Evolutionary conservation across 2,888 invertebrate species (phyloP).

Genomic region (Embidobia sp.): DNA sequence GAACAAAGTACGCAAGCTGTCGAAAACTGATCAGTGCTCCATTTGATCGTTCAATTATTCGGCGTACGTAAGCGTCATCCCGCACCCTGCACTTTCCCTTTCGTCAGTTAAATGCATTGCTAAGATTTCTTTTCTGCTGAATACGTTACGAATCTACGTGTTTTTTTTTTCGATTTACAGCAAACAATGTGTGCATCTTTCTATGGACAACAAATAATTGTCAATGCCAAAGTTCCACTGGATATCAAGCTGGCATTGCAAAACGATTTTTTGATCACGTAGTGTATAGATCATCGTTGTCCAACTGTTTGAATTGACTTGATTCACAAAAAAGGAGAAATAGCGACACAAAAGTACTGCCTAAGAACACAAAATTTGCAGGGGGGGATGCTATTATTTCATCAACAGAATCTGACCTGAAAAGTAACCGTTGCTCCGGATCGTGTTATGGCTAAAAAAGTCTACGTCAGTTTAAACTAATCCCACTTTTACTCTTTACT

Average conservation of each 20-base stretch:
- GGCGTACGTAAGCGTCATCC: neutral
- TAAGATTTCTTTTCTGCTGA: slow-evolving; percentile 23
- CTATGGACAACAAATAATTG: slow-evolving; percentile 47
- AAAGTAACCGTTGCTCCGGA: slow-evolving; percentile 4
- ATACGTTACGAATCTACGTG: neutral
- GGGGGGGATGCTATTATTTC: slow-evolving; percentile 21
- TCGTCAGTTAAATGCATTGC: slow-evolving; percentile 31
- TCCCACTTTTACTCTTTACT: too few relatives aligned
- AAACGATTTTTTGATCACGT: slow-evolving; percentile 58
- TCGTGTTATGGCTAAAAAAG: neutral
- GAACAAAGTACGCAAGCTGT: slow-evolving; percentile 29
- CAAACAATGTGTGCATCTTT: slow-evolving; percentile 32
- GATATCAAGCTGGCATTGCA: too few relatives aligned
- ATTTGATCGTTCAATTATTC: slow-evolving; percentile 41
- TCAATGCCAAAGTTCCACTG: slow-evolving; percentile 36
- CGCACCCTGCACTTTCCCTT: slow-evolving; percentile 19
- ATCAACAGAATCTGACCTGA: slow-evolving; percentile 17
- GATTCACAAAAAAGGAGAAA: slow-evolving; percentile 23
- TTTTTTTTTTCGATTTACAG: slow-evolving; percentile 44
- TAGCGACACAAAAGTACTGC: slow-evolving; percentile 4
- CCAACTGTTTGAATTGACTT: slow-evolving; percentile 50
- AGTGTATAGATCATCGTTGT: slow-evolving; percentile 43
- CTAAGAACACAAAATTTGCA: neutral
- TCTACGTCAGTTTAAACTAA: neutral
- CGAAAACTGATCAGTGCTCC: slow-evolving; percentile 24